Evolutionary conservation across 2,888 invertebrate species (phyloP).

Genomic region (Drosophila formosana): DNA sequence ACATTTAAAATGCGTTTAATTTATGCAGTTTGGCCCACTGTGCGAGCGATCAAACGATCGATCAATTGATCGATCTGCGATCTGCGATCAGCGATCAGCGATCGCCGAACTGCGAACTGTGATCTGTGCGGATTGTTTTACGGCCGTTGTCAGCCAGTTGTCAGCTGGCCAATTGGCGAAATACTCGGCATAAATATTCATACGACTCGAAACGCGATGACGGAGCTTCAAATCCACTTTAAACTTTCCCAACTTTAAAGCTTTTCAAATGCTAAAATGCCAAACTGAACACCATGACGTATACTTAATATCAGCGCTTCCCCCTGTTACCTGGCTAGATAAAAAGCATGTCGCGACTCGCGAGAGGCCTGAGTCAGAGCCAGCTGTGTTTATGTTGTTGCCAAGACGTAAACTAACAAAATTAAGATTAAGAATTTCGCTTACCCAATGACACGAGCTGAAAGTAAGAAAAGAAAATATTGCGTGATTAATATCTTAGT

Average conservation of each 20-base stretch:
- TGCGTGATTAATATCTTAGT: too few relatives aligned
- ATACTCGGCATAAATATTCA: conserved; percentile 52
- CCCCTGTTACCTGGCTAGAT: conserved; percentile 2
- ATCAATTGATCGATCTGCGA: conserved; percentile 17
- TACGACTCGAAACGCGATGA: conserved; percentile 14
- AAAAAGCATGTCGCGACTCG: too few relatives aligned
- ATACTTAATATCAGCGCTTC: conserved; percentile 41
- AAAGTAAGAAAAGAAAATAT: not conserved
- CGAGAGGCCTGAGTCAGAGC: conserved; percentile 17
- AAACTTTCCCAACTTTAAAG: conserved; percentile 39
- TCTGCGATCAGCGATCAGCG: not conserved
- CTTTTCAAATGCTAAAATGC: conserved; percentile 38
- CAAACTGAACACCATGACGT: conserved; percentile 33
- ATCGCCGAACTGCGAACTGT: not conserved
- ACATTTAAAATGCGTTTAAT: not conserved
- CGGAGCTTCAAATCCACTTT: conserved; percentile 17
- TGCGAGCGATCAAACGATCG: conserved; percentile 29
- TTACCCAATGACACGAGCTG: not conserved
- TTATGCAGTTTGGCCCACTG: conserved; percentile 31
- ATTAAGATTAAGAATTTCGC: conserved; percentile 11
- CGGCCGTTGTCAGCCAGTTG: conserved; percentile 56
- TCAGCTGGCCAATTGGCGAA: conserved; percentile 37
- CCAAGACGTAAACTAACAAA: conserved; percentile 6
- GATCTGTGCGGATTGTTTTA: conserved; percentile 28
- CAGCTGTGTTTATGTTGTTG: conserved; percentile 6